Evolutionary conservation across 1,140 invertebrate genomes (phyloP), one percentile per base, ranked within the genome.

Genomic region (Radopholus similis): DNA sequence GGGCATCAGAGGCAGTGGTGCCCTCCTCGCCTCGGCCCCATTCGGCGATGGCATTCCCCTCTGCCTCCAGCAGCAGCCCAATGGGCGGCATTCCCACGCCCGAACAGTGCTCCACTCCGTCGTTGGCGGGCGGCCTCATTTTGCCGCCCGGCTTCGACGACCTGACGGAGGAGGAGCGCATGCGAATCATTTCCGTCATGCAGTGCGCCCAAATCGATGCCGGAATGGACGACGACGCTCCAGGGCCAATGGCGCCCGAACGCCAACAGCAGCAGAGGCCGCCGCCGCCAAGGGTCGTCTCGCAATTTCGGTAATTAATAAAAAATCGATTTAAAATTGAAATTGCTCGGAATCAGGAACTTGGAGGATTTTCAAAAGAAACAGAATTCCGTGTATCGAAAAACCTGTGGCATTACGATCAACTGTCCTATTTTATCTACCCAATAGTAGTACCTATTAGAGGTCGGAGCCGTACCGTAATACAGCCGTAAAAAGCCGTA

Each of bases 121-220:
- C 62, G 37, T 23, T 55, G 23, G 62, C 44, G 23, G 18, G 47
- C 35, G 35, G 18, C 47, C 47, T 57, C 32, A 13, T 53, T 32
- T 13, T 79, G 6, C 77, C 76, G 13, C 77, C 79, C n/a, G 78
- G 79, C n/a, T 57, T 82, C 34, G 78, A 80, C 70, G 66, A 70
- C 18, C 62, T 80, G 38, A 80, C 80, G n/a, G 70, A 80, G 49
- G 78, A 80, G 70, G 78, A 80, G 71, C 64, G 70, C 30, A 6
- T 77, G 15, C 72, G 73, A 49, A 82, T 80, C 23, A 77, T 80
- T 71, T 70, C 79, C 23, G 80, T 82, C 9, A 82, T 80, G 79
- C 70, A 76, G 35, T 75, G 75, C 64, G 78, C 77, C 23, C 71
- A 82, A 68, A 47, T 77, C 18, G 80, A 82, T 67, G 66, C 64